Conservation (phyloP, 2,797 vertebrate species). For the Chiroxiphia lanceolata region DNA sequence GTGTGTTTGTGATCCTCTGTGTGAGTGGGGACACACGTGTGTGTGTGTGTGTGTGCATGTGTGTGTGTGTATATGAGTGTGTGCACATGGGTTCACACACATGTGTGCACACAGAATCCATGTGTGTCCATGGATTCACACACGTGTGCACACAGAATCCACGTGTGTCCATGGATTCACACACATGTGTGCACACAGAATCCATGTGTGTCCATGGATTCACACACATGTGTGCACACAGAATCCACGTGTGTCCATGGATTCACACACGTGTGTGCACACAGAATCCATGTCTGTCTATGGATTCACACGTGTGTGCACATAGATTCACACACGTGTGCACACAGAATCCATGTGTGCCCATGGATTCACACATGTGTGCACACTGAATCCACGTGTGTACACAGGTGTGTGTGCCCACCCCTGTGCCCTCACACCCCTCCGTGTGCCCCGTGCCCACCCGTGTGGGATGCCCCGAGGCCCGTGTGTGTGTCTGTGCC, state of each 20-base stretch:
- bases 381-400: background rate
- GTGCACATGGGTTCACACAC: background rate
- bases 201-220: background rate
- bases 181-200: background rate
- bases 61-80: too few species aligned
- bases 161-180: too few species aligned
- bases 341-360: too few species aligned
- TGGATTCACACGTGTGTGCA: background rate
- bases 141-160: background rate
- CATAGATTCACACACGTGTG: too few species aligned
- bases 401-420: background rate
- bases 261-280: background rate
- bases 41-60: too few species aligned
- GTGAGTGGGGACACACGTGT: too few species aligned
- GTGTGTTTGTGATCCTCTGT: too few species aligned
- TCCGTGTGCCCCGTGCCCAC: background rate
- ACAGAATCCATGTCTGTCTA: too few species aligned
- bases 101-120: too few species aligned
- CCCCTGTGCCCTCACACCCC: rapidly evolving
- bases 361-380: background rate
- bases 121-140: background rate
- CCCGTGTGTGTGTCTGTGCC: too few species aligned
- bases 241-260: too few species aligned
- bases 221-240: too few species aligned
- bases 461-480: background rate